Evolutionary conservation across 2,113 vertebrate species (phyloP).

Genomic region (Promerops cafer): DNA sequence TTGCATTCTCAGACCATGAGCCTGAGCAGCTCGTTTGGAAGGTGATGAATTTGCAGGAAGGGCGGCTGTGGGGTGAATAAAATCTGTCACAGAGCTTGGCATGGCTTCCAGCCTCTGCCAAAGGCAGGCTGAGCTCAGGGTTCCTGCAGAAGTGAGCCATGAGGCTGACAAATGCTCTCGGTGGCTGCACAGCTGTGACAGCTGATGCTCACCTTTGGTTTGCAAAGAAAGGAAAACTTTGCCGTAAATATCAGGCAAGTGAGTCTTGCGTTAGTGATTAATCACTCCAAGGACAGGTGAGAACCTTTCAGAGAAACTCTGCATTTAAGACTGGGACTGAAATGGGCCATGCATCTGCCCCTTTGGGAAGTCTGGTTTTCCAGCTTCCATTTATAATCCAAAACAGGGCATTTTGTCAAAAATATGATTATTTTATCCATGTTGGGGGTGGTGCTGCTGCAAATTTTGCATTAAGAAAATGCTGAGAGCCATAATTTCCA

Average conservation of each 20-base stretch:
- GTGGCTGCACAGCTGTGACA: not conserved
- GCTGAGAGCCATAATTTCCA: not conserved
- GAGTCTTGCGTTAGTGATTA: not conserved
- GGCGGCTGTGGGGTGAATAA: not conserved
- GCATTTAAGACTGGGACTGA: not conserved
- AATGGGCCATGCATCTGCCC: not conserved
- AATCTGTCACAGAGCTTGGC: not conserved
- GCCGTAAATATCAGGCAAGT: not conserved
- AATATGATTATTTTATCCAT: not conserved
- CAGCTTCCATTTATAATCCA: not conserved
- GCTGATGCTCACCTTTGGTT: not conserved
- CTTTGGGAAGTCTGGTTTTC: not conserved
- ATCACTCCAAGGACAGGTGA: not conserved
- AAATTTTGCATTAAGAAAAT: not conserved
- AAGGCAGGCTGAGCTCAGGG: not conserved
- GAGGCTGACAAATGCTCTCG: accelerated
- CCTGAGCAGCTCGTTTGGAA: not conserved
- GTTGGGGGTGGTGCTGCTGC: not conserved
- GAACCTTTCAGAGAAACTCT: not conserved
- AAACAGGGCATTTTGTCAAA: not conserved
- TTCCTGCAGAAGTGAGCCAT: accelerated
- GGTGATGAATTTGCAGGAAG: not conserved
- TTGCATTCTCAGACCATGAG: not conserved
- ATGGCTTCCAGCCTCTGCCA: not conserved
- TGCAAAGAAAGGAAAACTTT: not conserved